These are phyloP conservation scores for Merops nubicus DNA, from an alignment of 2,113 vertebrate genomes.

Conservation along the genomic window DNA sequence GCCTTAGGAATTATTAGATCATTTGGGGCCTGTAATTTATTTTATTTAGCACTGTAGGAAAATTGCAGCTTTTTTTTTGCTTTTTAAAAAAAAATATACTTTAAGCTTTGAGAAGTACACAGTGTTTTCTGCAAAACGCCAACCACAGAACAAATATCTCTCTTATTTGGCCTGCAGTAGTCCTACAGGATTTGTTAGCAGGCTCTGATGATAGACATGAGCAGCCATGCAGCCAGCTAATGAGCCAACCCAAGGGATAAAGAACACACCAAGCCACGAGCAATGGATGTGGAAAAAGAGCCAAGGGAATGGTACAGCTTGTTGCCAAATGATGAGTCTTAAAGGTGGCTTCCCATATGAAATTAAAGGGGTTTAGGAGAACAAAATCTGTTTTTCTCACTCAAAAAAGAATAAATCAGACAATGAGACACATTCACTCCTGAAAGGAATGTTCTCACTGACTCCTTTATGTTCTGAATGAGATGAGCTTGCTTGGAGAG, in stretches of 20 bases:
- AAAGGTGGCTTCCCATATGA: constrained; percentile 62
- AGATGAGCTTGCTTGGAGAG: constrained; percentile 54
- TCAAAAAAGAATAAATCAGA: constrained; percentile 35
- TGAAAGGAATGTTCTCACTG: constrained; percentile 65
- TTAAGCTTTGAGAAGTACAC: constrained; percentile 29
- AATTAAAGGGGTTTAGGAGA: constrained; percentile 33
- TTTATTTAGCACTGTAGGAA: constrained; percentile 63
- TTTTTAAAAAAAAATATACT: neutral
- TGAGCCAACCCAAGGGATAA: constrained; percentile 64
- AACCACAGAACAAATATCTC: constrained; percentile 65
- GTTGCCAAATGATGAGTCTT: constrained; percentile 57
- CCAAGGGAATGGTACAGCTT: constrained; percentile 3
- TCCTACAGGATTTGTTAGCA: constrained; percentile 56
- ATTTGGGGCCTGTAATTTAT: constrained; percentile 60
- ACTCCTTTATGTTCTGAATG: constrained; percentile 70
- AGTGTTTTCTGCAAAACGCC: constrained; percentile 55
- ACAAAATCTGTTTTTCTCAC: constrained; percentile 52
- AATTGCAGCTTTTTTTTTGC: neutral
- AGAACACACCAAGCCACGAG: constrained; percentile 46
- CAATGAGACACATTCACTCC: constrained; percentile 47
- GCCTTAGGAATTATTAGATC: constrained; percentile 58
- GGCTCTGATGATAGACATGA: constrained; percentile 42
- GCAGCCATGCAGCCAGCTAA: constrained; percentile 64
- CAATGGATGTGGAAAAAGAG: constrained; percentile 39
- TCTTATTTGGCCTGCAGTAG: constrained; percentile 36